A percentile compares a stretch with the other conserved stretches of the same genome.
Evolutionary conservation across 2,797 vertebrate genomes (phyloP).

Genomic region (Sebastes vulpes): DNA sequence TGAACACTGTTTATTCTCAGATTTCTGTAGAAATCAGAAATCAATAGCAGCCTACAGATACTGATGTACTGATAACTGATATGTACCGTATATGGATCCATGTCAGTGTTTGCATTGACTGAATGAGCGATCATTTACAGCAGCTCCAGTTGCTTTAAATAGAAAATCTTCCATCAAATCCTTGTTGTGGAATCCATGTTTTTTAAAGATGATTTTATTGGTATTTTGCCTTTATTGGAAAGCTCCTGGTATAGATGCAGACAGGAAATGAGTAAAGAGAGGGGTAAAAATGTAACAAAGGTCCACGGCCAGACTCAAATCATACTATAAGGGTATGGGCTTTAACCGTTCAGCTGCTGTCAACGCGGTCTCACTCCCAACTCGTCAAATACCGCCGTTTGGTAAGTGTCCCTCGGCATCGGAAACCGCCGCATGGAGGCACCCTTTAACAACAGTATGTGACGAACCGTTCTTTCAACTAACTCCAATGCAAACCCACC

Average conservation of each 20-base stretch:
- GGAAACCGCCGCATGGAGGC: fast-evolving
- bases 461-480: no score
- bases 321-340: neutral
- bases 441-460: no score
- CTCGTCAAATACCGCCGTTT: neutral
- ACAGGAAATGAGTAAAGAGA: neutral
- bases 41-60: neutral
- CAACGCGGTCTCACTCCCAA: neutral
- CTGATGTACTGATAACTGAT: no score
- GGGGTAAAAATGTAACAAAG: neutral
- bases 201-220: neutral
- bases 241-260: neutral
- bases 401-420: no score
- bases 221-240: neutral
- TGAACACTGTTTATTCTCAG: neutral
- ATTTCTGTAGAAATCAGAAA: neutral
- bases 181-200: neutral
- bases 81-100: neutral
- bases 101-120: neutral
- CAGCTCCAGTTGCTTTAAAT: neutral
- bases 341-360: fast-evolving
- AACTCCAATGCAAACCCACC: no score
- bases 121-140: neutral
- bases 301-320: neutral
- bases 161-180: neutral